Evolutionary conservation across 2,888 invertebrate species (phyloP).

Genomic region (Mesochorus sp.): DNA sequence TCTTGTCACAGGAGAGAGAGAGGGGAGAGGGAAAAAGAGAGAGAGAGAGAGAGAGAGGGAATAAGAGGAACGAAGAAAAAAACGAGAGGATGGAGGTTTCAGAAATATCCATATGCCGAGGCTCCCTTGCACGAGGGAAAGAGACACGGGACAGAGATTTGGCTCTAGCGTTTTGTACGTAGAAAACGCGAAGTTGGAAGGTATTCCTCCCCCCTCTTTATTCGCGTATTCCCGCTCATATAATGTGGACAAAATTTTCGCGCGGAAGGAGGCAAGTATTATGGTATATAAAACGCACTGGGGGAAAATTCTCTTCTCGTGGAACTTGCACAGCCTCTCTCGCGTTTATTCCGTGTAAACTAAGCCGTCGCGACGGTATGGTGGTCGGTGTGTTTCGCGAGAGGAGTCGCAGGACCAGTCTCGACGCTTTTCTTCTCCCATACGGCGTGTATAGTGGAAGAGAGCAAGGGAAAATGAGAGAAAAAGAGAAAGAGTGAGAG

Average conservation of each 20-base stretch:
- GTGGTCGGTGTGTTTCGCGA: slow-evolving; percentile 4
- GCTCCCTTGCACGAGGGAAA: slow-evolving; percentile 32
- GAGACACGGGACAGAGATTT: not conserved
- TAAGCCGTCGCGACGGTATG: slow-evolving; percentile 64
- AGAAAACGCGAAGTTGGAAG: slow-evolving; percentile 51
- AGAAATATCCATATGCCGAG: slow-evolving; percentile 49
- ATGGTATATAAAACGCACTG: slow-evolving; percentile 47
- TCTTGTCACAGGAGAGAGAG: not conserved
- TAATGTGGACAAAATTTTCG: slow-evolving; percentile 38
- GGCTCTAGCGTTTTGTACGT: slow-evolving; percentile 17
- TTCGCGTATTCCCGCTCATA: slow-evolving; percentile 22
- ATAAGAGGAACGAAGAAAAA: slow-evolving; percentile 29
- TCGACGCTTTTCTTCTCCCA: slow-evolving; percentile 57
- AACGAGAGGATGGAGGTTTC: slow-evolving; percentile 11
- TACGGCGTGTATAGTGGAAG: not conserved
- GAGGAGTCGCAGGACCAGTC: slow-evolving; percentile 46
- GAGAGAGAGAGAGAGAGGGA: not conserved
- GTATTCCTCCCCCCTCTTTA: slow-evolving; percentile 39
- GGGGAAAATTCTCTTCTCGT: slow-evolving; percentile 51
- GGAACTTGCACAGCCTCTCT: slow-evolving; percentile 52
- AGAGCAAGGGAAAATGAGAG: slow-evolving; percentile 62
- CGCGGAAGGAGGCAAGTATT: slow-evolving; percentile 33
- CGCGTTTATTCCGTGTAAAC: slow-evolving; percentile 68
- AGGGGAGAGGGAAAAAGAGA: not conserved
- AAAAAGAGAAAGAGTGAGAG: not conserved